A percentile compares a stretch with the other conserved stretches of the same genome.
phyloP scores from a whole-genome alignment of 2,888 invertebrate species.

The Cryptocephalus moraei region DNA sequence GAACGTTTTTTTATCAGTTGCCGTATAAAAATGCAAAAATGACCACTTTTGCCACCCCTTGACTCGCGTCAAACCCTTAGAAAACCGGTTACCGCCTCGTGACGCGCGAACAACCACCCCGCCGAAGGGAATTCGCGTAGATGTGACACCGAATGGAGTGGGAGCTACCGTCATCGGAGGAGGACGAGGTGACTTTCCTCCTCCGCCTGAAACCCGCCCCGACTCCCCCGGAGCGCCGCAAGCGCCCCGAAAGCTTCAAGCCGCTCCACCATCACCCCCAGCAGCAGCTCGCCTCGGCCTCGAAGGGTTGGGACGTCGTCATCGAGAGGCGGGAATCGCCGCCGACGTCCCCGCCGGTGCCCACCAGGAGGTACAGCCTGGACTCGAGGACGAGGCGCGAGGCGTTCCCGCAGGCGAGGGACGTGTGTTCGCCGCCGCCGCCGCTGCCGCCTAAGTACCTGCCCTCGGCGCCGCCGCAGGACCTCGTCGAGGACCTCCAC shows the following conservation, averaged over 20 bases:
- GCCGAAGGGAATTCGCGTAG: no score
- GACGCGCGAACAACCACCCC: no score
- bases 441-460: constrained; percentile 24
- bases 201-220: constrained; percentile 33
- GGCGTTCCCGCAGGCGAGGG: neutral
- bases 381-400: neutral
- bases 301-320: constrained; percentile 33
- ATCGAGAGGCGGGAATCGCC: constrained; percentile 23
- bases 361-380: neutral
- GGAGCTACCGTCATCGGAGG: constrained; percentile 6
- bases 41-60: no score
- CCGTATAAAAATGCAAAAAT: no score
- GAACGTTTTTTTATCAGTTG: no score
- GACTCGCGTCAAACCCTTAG: no score
- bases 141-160: no score
- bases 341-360: constrained; percentile 3
- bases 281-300: constrained; percentile 1
- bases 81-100: no score
- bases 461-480: constrained; percentile 33
- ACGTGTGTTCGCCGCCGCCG: constrained; percentile 8
- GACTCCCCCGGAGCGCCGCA: constrained; percentile 29
- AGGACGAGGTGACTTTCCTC: constrained; percentile 35
- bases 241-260: constrained; percentile 17
- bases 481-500: constrained; percentile 16
- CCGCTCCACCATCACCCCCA: constrained; percentile 4